Conservation (phyloP, 2,888 invertebrate species). For the Melangyna quadrimaculata region DNA sequence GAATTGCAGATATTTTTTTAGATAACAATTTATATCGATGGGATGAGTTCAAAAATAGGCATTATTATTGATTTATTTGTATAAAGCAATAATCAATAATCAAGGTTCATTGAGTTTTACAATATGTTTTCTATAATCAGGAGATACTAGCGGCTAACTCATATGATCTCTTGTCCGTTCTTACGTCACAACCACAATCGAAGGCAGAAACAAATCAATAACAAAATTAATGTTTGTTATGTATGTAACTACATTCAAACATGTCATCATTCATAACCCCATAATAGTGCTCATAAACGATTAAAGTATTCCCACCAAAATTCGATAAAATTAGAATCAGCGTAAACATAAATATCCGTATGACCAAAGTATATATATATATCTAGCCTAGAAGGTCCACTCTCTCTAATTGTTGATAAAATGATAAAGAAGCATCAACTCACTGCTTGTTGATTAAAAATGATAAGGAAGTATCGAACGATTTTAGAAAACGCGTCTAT, state of each 20-base stretch:
- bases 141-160: background rate
- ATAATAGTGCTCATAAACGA: background rate
- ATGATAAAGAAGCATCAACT: constrained; percentile 39
- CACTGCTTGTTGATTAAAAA: constrained; percentile 7
- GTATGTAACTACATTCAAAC: background rate
- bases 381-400: background rate
- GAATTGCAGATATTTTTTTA: background rate
- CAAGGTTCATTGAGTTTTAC: background rate
- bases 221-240: background rate
- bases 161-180: background rate
- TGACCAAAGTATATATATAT: background rate
- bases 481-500: background rate
- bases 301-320: background rate
- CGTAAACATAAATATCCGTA: background rate
- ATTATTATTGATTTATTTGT: background rate
- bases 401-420: constrained; percentile 8
- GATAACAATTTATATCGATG: background rate
- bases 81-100: background rate
- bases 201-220: background rate
- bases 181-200: background rate
- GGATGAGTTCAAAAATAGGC: background rate
- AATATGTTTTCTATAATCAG: background rate
- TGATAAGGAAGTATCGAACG: constrained; percentile 46
- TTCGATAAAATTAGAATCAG: background rate
- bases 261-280: background rate